Percentiles rank a stretch among this genome's conserved stretches.
These are phyloP conservation scores for Tinea pellionella DNA, from an alignment of 2,888 invertebrate genomes.

Conservation along the genomic window DNA sequence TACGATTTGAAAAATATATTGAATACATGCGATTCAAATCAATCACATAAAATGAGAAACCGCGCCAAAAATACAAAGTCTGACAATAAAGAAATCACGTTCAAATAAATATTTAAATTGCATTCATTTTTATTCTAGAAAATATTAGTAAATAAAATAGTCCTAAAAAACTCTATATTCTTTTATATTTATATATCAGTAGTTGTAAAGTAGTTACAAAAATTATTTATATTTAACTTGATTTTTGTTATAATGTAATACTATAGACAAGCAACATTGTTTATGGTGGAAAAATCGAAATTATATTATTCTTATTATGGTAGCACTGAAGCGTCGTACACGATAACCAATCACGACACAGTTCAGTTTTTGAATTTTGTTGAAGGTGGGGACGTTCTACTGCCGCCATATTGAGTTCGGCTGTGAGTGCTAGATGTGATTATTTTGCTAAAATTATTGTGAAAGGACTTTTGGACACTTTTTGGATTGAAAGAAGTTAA, in stretches of 20 bases:
- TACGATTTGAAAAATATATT: no score
- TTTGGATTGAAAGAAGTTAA: constrained; percentile 53
- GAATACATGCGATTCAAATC: no score
- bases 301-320: constrained; percentile 28
- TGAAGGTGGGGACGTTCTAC: constrained; percentile 56
- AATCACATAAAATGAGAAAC: no score
- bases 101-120: no score
- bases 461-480: constrained; percentile 49
- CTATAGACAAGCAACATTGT: constrained; percentile 12
- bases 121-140: no score
- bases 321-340: constrained; percentile 48
- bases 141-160: no score
- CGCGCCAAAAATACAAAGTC: no score
- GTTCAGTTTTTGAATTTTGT: constrained; percentile 57
- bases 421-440: constrained; percentile 63
- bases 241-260: background rate
- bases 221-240: no score
- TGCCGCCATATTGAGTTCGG: constrained; percentile 67
- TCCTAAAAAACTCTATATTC: no score
- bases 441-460: constrained; percentile 41
- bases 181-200: no score
- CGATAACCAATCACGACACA: constrained; percentile 44
- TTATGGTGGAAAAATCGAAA: background rate
- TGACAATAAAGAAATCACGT: no score
- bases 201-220: no score